Percentiles rank a stretch among this genome's conserved stretches.
Evolutionary conservation across 2,113 vertebrate species (phyloP).

Genomic region (Odontesthes bonariensis): DNA sequence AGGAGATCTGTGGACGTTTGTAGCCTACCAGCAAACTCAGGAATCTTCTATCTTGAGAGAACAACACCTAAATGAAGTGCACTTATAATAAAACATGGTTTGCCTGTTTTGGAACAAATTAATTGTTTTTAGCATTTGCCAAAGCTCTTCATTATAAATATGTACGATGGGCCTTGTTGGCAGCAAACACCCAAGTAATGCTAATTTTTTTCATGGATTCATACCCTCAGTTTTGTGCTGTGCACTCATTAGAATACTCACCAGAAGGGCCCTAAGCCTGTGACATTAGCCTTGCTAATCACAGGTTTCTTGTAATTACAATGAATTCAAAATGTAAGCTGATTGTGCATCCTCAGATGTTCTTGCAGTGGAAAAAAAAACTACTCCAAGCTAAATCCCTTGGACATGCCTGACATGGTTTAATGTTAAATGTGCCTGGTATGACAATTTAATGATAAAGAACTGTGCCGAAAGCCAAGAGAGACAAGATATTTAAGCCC

Average conservation of each 20-base stretch:
- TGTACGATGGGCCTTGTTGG: not conserved
- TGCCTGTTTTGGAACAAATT: not conserved
- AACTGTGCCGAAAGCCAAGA: not conserved
- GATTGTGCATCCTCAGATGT: conserved; percentile 11
- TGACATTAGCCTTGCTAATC: conserved; percentile 20
- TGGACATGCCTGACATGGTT: conserved; percentile 18
- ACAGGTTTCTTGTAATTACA: conserved; percentile 24
- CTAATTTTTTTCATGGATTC: not conserved
- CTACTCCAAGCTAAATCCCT: conserved; percentile 25
- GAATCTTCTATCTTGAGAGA: not conserved
- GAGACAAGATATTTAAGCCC: conserved; percentile 7
- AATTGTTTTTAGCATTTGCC: not conserved
- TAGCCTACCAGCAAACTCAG: conserved; percentile 1
- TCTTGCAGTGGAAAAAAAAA: not conserved
- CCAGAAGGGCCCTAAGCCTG: conserved; percentile 8
- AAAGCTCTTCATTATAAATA: not conserved
- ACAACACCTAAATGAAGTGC: not conserved
- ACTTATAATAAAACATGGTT: not conserved
- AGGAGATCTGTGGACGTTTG: conserved; percentile 26
- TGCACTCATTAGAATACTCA: conserved; percentile 1
- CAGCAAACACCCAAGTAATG: not conserved
- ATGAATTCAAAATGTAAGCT: conserved; percentile 23
- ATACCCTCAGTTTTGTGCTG: not conserved
- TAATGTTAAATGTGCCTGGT: conserved; percentile 12
- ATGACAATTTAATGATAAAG: conserved; percentile 1